phyloP scores from a whole-genome alignment of 2,113 vertebrate species.

The Mirounga angustirostris region DNA sequence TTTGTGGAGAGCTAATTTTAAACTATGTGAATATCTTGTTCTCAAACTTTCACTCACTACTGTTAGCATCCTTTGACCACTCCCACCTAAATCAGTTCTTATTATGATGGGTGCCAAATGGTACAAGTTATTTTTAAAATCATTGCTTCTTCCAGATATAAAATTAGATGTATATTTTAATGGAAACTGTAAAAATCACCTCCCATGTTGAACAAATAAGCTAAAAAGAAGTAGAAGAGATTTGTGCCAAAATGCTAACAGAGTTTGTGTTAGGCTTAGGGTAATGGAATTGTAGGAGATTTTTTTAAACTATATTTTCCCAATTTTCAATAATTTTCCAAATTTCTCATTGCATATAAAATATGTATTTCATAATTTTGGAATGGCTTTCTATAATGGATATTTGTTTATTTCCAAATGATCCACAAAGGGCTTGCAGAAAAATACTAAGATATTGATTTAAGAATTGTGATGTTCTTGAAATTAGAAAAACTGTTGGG shows the following conservation, averaged over 20 bases:
- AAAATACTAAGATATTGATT: slow-evolving; percentile 46
- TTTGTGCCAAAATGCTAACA: background rate
- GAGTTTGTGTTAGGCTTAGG: background rate
- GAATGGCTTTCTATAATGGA: background rate
- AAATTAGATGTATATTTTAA: slow-evolving; percentile 27
- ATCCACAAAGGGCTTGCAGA: background rate
- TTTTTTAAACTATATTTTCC: background rate
- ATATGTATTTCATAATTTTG: slow-evolving; percentile 20
- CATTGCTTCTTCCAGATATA: background rate
- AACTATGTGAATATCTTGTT: background rate
- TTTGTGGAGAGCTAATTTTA: background rate
- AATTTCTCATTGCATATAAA: background rate
- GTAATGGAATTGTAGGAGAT: background rate
- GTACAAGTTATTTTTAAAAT: slow-evolving; percentile 47
- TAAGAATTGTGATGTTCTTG: background rate
- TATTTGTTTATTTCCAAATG: slow-evolving; percentile 28
- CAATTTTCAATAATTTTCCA: slow-evolving; percentile 46
- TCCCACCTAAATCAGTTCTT: background rate
- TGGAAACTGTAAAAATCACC: background rate
- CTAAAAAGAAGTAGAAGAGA: background rate
- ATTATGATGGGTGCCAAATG: background rate
- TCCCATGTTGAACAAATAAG: background rate
- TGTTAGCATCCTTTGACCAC: background rate
- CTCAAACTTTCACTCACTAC: background rate
- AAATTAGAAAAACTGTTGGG: background rate